A percentile compares a stretch with the other conserved stretches of the same genome.
These are phyloP conservation scores for Muscina levida DNA, from an alignment of 2,888 invertebrate species.

Conservation along the genomic window DNA sequence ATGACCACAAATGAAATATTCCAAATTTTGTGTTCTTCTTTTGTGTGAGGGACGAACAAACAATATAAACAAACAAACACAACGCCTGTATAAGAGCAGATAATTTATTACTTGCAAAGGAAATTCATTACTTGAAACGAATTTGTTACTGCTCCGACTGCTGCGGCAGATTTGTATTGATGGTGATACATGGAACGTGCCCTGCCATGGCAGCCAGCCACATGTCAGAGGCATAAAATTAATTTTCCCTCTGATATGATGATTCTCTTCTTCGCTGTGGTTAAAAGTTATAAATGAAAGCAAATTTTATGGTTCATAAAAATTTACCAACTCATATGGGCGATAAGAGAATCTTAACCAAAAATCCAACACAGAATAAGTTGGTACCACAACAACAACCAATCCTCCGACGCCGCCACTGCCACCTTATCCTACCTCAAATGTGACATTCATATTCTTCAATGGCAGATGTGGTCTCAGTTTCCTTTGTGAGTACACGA, in stretches of 20 bases:
- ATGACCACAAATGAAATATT: too few species aligned
- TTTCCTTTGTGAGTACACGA: background rate
- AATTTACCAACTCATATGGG: background rate
- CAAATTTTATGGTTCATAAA: constrained; percentile 38
- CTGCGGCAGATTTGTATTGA: background rate
- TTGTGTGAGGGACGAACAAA: too few species aligned
- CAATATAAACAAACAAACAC: too few species aligned
- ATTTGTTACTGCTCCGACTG: constrained; percentile 17
- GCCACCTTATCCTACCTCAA: too few species aligned
- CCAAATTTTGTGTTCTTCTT: too few species aligned
- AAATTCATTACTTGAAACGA: constrained; percentile 33
- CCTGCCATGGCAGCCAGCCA: constrained; percentile 7
- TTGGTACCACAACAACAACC: too few species aligned
- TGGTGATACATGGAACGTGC: background rate
- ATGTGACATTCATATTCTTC: background rate
- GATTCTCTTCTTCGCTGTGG: constrained; percentile 23
- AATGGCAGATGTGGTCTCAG: constrained; percentile 2
- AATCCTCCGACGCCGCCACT: background rate
- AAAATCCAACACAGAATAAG: too few species aligned
- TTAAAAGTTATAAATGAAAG: constrained; percentile 31
- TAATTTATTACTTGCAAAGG: constrained; percentile 34
- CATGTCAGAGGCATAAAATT: constrained; percentile 36
- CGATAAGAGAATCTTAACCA: too few species aligned
- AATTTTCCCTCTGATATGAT: constrained; percentile 38
- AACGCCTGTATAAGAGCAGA: background rate